Percentiles rank a stretch among this genome's conserved stretches.
phyloP scores from a whole-genome alignment of 2,888 invertebrate species.

The Eulithis prunata region DNA sequence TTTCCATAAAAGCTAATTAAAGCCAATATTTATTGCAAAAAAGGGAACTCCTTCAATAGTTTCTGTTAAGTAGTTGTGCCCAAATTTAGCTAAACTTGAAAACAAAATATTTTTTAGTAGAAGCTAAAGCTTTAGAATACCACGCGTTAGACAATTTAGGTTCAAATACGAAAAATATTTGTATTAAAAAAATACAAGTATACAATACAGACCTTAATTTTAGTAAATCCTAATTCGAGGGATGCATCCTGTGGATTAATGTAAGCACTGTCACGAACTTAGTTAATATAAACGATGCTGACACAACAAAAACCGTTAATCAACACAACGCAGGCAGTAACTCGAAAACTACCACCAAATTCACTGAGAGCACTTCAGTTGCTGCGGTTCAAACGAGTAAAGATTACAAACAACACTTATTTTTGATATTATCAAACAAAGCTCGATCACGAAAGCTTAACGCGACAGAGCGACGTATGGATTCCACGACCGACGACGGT shows the following conservation, averaged over 20 bases:
- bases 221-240: conserved; percentile 63
- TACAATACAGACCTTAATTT: conserved; percentile 52
- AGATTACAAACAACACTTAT: conserved; percentile 61
- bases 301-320: conserved; percentile 67
- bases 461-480: conserved; percentile 49
- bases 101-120: neutral
- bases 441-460: conserved; percentile 77
- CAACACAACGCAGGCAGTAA: conserved; percentile 52
- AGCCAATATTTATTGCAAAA: neutral
- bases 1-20: neutral
- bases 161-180: neutral
- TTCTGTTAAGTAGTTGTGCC: too few relatives aligned
- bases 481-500: conserved; percentile 47
- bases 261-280: conserved; percentile 71
- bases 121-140: neutral
- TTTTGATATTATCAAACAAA: conserved; percentile 66
- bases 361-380: conserved; percentile 53
- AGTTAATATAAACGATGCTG: conserved; percentile 65
- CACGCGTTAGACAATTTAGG: neutral
- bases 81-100: neutral
- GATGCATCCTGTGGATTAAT: conserved; percentile 67
- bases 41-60: neutral
- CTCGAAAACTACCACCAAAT: conserved; percentile 49
- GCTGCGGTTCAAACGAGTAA: conserved; percentile 41
- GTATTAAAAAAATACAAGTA: conserved; percentile 27